Evolutionary conservation across 1,140 invertebrate genomes (phyloP), one percentile per base, ranked within the genome.

Genomic region (Drosophila mojavensis): DNA sequence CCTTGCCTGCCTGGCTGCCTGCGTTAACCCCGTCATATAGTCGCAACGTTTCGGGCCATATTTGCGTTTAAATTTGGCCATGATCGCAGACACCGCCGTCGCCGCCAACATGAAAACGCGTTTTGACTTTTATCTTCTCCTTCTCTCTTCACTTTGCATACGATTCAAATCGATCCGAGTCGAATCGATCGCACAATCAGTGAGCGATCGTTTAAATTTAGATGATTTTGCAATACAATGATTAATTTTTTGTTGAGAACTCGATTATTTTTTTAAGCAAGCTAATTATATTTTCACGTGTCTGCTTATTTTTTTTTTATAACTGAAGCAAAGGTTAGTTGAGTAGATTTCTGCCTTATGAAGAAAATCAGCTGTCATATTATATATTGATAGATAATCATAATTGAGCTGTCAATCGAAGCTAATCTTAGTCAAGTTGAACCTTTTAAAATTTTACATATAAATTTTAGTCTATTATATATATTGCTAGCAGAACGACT

Each of bases 181-280:
- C 50, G 36, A 43, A 11, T n/a, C 17, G 65, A 62, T 64, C 50
- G 48, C 10, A 24, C 48, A 11, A 50, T 50, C 48, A 24, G 17
- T 48, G 65, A 56, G 39, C 50, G 53, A 39, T 55, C 30, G 79
- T 79, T 79, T 82, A 88, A 70, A 72, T 69, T 67, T 79, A 88
- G 81, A 72, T 63, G 64, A 79, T 88, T 86, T 86, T 82, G 83
- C 82, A 88, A 88, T 88, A 56, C 51, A 62, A 82, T 84, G 84
- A 88, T 89, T 89, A 89, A 89, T 88, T 68, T 80, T 51, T 59
- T 61, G 36, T 36, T 60, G 17, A 51, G 43, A 36, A 9, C n/a
- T 26, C 47, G 30, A 59, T 45, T 45, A 7, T 33, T 5, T n/a
- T 51, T 55, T 10, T 5, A 33, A 28, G 2, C 28, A 9, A 17